A percentile compares a stretch with the other conserved stretches of the same genome.
Evolutionary conservation across 2,797 vertebrate genomes (phyloP).

Genomic region (Sciurus vulgaris): DNA sequence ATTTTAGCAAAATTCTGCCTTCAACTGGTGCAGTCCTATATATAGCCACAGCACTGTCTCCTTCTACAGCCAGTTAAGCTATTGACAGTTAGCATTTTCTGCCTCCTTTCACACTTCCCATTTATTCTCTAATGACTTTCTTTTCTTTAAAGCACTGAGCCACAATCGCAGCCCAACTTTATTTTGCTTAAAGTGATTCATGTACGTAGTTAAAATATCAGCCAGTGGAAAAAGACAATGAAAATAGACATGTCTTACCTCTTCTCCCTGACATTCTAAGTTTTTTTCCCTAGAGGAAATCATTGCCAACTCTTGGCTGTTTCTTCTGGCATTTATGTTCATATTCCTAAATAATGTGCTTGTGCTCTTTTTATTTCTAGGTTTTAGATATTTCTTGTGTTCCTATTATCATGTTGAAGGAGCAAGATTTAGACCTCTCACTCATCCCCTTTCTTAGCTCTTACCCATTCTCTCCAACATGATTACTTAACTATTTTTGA

Average conservation of each 20-base stretch:
- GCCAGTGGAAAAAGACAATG: not conserved
- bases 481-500: not conserved
- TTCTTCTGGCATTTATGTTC: constrained; percentile 19
- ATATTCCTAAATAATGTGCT: constrained; percentile 38
- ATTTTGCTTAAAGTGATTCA: not conserved
- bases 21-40: not conserved
- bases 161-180: no score
- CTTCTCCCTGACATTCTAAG: not conserved
- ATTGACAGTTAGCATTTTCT: not conserved
- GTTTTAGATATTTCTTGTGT: constrained; percentile 13
- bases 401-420: not conserved
- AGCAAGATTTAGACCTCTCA: not conserved
- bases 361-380: constrained; percentile 5
- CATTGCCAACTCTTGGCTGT: not conserved
- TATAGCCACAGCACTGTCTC: not conserved
- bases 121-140: not conserved
- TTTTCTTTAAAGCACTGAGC: not conserved
- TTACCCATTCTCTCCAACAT: not conserved
- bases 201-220: not conserved
- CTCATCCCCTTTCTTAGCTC: not conserved
- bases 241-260: not conserved
- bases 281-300: not conserved
- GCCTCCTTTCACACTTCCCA: not conserved
- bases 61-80: not conserved
- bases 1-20: not conserved